Percentiles rank a stretch among this genome's conserved stretches.
phyloP scores from a whole-genome alignment of 2,113 vertebrate genomes.

The Vireo altiloquus region DNA sequence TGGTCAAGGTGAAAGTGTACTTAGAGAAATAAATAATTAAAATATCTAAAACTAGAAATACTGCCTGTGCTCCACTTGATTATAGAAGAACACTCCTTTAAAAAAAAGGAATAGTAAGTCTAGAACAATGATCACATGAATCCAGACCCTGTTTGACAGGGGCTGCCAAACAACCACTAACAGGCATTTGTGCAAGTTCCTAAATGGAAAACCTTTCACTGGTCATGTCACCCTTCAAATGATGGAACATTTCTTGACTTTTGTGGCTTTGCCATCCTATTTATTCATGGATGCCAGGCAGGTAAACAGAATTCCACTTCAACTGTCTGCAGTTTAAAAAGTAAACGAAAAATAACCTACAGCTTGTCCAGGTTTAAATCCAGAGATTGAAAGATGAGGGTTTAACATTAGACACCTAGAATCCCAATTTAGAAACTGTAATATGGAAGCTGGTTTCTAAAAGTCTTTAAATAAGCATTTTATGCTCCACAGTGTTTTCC shows the following conservation, averaged over 20 bases:
- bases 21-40: not conserved
- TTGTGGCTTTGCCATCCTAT: not conserved
- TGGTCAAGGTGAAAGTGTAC: not conserved
- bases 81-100: not conserved
- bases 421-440: not conserved
- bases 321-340: not conserved
- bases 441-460: not conserved
- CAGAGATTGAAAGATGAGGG: not conserved
- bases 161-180: not conserved
- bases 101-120: not conserved
- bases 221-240: not conserved
- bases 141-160: not conserved
- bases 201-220: not conserved
- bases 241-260: not conserved
- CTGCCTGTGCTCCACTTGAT: not conserved
- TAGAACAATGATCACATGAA: not conserved
- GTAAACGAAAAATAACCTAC: not conserved
- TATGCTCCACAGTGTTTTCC: not conserved
- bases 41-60: not conserved
- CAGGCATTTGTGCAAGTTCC: not conserved
- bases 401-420: not conserved
- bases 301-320: constrained; percentile 28
- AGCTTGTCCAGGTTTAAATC: not conserved
- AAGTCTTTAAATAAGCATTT: not conserved
- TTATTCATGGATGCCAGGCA: not conserved